Percentiles rank a stretch among this genome's conserved stretches.
Evolutionary conservation across 2,113 vertebrate genomes (phyloP).

Genomic region (Leptodactylus fuscus): DNA sequence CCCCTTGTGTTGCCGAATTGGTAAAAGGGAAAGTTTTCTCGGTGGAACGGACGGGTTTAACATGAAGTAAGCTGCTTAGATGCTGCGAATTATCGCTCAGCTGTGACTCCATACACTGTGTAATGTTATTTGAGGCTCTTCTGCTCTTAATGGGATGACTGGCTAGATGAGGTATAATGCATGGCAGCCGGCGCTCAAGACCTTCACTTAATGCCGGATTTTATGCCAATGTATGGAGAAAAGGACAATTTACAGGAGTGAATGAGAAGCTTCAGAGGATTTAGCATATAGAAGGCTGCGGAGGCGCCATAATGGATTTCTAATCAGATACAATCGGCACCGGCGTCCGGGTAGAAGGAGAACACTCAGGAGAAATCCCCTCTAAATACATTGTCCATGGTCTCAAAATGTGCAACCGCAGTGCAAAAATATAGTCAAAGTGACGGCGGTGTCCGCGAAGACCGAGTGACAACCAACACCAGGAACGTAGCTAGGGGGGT

Average conservation of each 20-base stretch:
- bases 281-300: neutral
- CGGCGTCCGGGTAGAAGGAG: neutral
- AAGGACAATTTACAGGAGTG: conserved; percentile 21
- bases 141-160: conserved; percentile 42
- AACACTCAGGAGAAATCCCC: neutral
- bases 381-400: conserved; percentile 5
- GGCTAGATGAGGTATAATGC: conserved; percentile 10
- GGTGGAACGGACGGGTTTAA: conserved; percentile 11
- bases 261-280: conserved; percentile 10
- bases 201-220: conserved; percentile 27
- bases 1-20: neutral
- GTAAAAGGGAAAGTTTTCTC: conserved; percentile 28
- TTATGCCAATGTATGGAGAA: conserved; percentile 44
- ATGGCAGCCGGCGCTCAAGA: neutral
- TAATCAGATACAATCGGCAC: neutral
- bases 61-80: conserved; percentile 46
- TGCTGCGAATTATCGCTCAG: conserved; percentile 40
- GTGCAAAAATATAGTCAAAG: neutral
- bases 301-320: neutral
- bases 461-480: neutral
- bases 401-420: neutral
- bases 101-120: conserved; percentile 34
- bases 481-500: too few relatives aligned
- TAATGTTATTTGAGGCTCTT: conserved; percentile 48
- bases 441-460: too few relatives aligned